phyloP scores from a whole-genome alignment of 2,888 invertebrate species.

The Hyposoter dolosus region DNA sequence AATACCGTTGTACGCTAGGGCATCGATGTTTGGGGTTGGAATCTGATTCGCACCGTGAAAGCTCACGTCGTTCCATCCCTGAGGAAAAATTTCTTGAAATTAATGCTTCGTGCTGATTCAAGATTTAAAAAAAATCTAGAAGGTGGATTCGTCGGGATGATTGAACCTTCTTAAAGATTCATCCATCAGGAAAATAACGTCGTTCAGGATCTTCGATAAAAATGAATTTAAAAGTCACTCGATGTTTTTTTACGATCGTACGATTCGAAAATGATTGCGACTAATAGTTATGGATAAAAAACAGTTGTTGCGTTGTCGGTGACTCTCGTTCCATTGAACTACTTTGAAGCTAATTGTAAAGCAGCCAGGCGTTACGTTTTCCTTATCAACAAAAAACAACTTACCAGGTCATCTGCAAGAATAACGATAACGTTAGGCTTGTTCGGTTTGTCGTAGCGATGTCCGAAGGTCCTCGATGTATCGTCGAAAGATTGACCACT shows the following conservation, averaged over 20 bases:
- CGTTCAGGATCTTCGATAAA: background rate
- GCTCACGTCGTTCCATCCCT: constrained; percentile 97
- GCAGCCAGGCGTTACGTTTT: background rate
- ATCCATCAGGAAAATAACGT: background rate
- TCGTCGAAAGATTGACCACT: constrained; percentile 7
- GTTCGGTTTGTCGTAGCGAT: constrained; percentile 31
- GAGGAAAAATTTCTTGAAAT: constrained; percentile 57
- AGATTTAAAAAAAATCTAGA: too few species aligned
- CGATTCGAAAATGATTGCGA: background rate
- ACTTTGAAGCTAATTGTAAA: background rate
- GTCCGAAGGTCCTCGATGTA: constrained; percentile 50
- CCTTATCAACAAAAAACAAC: constrained; percentile 48
- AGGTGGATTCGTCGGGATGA: too few species aligned
- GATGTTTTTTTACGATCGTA: background rate
- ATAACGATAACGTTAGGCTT: constrained; percentile 82
- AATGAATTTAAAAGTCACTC: background rate
- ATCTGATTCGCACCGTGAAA: constrained; percentile 95
- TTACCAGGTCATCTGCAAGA: constrained; percentile 83
- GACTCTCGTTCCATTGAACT: constrained; percentile 1
- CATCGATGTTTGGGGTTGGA: constrained; percentile 95
- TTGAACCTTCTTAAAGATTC: background rate
- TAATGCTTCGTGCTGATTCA: background rate
- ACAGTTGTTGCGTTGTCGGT: background rate
- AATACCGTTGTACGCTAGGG: constrained; percentile 93
- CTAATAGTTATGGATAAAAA: background rate